A percentile compares a stretch with the other conserved stretches of the same genome.
phyloP scores from a whole-genome alignment of 1,140 invertebrate genomes.

The Pseudomyrmex gracilis region DNA sequence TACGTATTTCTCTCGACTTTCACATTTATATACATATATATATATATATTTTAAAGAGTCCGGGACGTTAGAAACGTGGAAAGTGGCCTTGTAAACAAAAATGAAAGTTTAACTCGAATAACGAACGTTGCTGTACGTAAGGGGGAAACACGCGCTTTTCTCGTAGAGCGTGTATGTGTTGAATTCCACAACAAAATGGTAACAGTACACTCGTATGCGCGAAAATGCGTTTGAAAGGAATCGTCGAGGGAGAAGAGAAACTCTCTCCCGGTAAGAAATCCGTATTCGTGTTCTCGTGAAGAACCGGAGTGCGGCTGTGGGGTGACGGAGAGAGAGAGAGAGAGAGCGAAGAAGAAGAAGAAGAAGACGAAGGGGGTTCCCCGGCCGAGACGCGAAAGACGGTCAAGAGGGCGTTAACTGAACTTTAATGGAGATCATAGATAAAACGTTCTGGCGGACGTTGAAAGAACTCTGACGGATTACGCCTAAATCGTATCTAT shows the following conservation, averaged over 20 bases:
- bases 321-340: constrained; percentile 48
- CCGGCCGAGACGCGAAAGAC: constrained; percentile 47
- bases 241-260: constrained; percentile 22
- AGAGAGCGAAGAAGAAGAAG: constrained; percentile 41
- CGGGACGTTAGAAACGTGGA: not conserved
- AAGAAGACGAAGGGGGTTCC: constrained; percentile 41
- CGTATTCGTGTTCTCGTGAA: constrained; percentile 25
- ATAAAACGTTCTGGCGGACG: constrained; percentile 80
- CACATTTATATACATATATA: not conserved
- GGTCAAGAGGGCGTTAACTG: constrained; percentile 84
- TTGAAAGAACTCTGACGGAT: constrained; percentile 85
- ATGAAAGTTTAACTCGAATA: too few species aligned
- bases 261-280: constrained; percentile 9
- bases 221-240: constrained; percentile 48
- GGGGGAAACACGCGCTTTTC: not conserved
- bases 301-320: constrained; percentile 14
- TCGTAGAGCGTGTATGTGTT: not conserved
- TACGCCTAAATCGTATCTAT: constrained; percentile 83
- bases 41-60: not conserved
- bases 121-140: not conserved
- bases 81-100: not conserved
- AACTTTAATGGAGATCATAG: constrained; percentile 85
- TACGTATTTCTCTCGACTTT: not conserved
- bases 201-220: not conserved
- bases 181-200: constrained; percentile 13